Base-by-base conservation (phyloP, 2,797 vertebrate genomes). In the Pseudomugil tenellus region DNA sequence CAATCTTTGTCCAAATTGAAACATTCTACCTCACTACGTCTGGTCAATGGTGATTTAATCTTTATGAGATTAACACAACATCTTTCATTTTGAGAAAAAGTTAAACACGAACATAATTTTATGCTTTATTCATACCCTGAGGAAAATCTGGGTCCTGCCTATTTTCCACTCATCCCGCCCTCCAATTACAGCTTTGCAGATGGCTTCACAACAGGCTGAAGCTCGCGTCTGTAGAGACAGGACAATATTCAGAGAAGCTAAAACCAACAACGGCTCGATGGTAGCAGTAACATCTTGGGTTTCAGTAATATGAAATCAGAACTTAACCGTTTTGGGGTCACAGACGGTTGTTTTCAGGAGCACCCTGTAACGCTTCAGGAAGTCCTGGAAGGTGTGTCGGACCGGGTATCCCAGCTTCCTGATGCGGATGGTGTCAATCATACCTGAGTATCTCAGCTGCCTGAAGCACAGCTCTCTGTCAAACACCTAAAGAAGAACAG, bases 401-500 rank as follows among this genome's bases (percentile, higher is more conserved):
- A 98, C 81, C 0, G 97, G 96, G 83, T 93, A 98, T 53, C 97
- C 97, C 3, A 93, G 87, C 71, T 93, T 96, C 58, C 97, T 94
- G 90, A 99, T 96, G 51, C 74, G 90, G 72, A 98, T 95, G 0
- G 97, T 99, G 85, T 99, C 96, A 91, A 97, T 91, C 95, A 98
- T 95, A 58, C 97, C 97, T 0, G 96, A 99, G 68, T 97, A 98
- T 8, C 94, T 91, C 61, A 99, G 91, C 79, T 99, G 97, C 76
- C 89, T 93, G 63, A 95, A 87, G 29, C 96, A 98, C 26, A 98
- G 92, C 19, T 95, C 93, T 39, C 97, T 90, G 84, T 98, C 90
- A 16, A 98, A 98, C 41, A 89, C 21, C 97, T 98, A 0, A 48
- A 79, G 29, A 34, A 67, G 35, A 72, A 43, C 8, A 64, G n/a